These are phyloP conservation scores for Hypomecis punctinalis DNA, from an alignment of 2,888 invertebrate genomes.

Conservation along the genomic window DNA sequence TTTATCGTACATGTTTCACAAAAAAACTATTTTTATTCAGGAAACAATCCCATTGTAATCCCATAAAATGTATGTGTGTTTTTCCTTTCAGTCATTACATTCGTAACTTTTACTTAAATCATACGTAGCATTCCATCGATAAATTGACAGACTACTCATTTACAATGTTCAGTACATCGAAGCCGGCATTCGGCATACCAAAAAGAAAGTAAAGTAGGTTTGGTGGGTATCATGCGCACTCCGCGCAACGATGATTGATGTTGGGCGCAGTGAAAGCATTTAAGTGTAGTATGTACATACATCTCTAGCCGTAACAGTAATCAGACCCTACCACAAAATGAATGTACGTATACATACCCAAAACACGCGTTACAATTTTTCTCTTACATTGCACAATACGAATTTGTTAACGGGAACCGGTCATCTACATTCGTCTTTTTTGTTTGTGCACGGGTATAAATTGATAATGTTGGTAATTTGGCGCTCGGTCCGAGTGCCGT, in stretches of 20 bases:
- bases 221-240: conserved; percentile 29
- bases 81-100: background rate
- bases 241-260: conserved; percentile 65
- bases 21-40: no score
- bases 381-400: conserved; percentile 84
- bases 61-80: no score
- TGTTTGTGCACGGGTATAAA: conserved; percentile 83
- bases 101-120: background rate
- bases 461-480: conserved; percentile 85
- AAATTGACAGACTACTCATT: background rate
- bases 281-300: conserved; percentile 62
- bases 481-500: conserved; percentile 80
- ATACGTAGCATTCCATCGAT: background rate
- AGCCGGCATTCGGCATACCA: background rate
- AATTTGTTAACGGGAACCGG: conserved; percentile 83
- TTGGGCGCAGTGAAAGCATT: conserved; percentile 75
- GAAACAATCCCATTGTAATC: no score
- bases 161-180: background rate
- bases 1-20: no score
- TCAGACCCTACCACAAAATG: conserved; percentile 72
- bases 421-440: conserved; percentile 82
- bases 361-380: conserved; percentile 82
- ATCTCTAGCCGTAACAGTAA: conserved; percentile 72
- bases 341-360: conserved; percentile 54
- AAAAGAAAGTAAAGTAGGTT: conserved; percentile 7